Conservation (phyloP, 2,113 vertebrate species). For the Protomyctophum bolini region DNA sequence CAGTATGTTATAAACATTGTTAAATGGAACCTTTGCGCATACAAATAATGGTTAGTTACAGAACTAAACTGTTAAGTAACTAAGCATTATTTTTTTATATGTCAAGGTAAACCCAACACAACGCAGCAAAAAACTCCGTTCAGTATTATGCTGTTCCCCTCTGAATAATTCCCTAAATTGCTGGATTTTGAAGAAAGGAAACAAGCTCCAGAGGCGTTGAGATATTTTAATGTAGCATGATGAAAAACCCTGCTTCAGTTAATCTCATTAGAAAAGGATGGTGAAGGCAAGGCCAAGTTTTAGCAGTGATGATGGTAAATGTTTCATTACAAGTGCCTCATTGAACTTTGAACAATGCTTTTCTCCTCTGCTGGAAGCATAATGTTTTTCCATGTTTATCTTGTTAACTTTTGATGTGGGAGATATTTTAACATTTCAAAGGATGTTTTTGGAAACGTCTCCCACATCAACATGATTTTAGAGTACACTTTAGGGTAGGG, state of each 20-base stretch:
- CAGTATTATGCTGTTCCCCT: slow-evolving; percentile 9
- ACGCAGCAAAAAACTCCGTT: slow-evolving; percentile 14
- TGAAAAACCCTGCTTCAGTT: slow-evolving; percentile 12
- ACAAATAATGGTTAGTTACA: no score
- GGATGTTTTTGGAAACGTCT: slow-evolving; percentile 8
- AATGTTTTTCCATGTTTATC: neutral
- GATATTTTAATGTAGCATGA: slow-evolving; percentile 22
- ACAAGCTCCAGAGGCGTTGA: slow-evolving; percentile 1
- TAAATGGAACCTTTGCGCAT: no score
- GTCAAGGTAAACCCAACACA: no score
- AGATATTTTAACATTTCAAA: slow-evolving; percentile 2
- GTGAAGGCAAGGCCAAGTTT: slow-evolving; percentile 17
- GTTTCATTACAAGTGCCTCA: slow-evolving; percentile 25
- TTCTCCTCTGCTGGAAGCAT: neutral
- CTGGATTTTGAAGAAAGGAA: slow-evolving; percentile 20
- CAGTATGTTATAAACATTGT: no score
- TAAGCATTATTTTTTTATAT: no score
- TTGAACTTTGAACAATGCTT: slow-evolving; percentile 1
- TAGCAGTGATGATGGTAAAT: slow-evolving; percentile 26
- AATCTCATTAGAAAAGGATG: slow-evolving; percentile 40
- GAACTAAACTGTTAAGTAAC: no score
- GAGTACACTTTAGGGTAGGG: neutral
- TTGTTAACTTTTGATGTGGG: slow-evolving; percentile 1
- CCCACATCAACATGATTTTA: slow-evolving; percentile 10
- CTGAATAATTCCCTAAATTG: slow-evolving; percentile 48